These are phyloP conservation scores for Magallana gigas DNA, from an alignment of 1,140 invertebrate genomes.

Conservation along the genomic window DNA sequence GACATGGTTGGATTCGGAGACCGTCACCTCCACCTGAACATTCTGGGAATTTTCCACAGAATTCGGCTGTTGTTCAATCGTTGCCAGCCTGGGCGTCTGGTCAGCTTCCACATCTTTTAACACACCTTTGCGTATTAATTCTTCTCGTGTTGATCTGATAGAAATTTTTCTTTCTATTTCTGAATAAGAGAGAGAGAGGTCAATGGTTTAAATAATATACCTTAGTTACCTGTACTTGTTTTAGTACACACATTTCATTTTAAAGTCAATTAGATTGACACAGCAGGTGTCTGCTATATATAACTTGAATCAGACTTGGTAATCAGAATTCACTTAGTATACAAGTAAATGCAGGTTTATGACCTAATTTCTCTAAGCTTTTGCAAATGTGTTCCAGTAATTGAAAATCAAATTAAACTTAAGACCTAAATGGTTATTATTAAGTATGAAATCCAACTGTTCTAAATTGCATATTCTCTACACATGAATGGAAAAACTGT, in stretches of 20 bases:
- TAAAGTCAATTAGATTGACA: no score
- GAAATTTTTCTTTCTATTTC: slow-evolving; percentile 98
- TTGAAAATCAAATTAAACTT: not conserved
- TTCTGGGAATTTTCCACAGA: slow-evolving; percentile 44
- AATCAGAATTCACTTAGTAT: no score
- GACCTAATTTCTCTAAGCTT: no score
- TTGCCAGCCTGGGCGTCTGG: not conserved
- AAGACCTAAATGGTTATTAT: no score
- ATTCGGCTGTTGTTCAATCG: not conserved
- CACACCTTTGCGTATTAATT: slow-evolving; percentile 97
- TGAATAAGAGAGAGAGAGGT: slow-evolving; percentile 76
- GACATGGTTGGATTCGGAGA: slow-evolving; percentile 46
- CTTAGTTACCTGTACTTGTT: no score
- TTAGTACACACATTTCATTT: no score
- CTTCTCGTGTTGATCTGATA: slow-evolving; percentile 96
- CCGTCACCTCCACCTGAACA: slow-evolving; percentile 38
- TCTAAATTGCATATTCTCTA: not conserved
- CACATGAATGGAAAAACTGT: not conserved
- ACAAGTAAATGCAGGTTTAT: no score
- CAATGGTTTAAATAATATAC: no score
- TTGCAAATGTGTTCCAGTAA: not conserved
- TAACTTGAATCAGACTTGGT: no score
- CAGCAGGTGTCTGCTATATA: no score
- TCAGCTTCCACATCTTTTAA: slow-evolving; percentile 80
- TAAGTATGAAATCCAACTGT: not conserved